Base-by-base conservation (phyloP, 2,113 vertebrate species). In the Aythya baeri region DNA sequence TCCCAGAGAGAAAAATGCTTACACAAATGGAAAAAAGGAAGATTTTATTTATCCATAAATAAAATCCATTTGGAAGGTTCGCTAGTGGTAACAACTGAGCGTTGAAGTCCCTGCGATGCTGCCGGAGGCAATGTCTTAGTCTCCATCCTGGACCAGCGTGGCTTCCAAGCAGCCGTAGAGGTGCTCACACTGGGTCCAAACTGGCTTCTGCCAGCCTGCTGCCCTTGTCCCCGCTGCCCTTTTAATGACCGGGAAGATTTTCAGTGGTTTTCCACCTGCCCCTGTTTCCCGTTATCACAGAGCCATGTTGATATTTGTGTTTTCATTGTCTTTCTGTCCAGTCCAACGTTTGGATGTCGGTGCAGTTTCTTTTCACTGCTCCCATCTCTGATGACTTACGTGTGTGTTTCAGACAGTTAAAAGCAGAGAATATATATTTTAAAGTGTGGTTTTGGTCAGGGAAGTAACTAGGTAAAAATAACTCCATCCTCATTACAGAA, bases 381-480 rank as follows among this genome's bases (percentile, higher is more conserved):
- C 50, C 46, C 62, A 0, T 46, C 68, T 62, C 67, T 67, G 59
- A 46, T 73, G 55, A 91, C 46, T 91, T 85, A 43, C 2, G 6
- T 70, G 54, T 91, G 1, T 70, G 44, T 85, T 93, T 85, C 55
- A 79, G 84, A 63, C 34, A 93, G 91, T 91, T 88, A 89, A 77
- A 89, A 61, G 13, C 31, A 41, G 59, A 41, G 41, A 93, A 59
- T 65, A 71, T 76, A n/a, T 77, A 38, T 92, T 89, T 79, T 79
- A 50, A 89, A 80, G 55, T n/a, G n/a, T 63, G 46, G 17, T 80
- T 88, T 94, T 74, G 76, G 79, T 88, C 59, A 59, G 57, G 79
- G 79, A 95, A 91, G 52, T 1, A 1, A 74, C 82, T 80, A 74
- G 94, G 75, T 91, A 78, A 91, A 93, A 96, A 86, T 63, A 92